These are phyloP conservation scores for Pogonophryne albipinna DNA, from an alignment of 2,797 vertebrate species.

Conservation along the genomic window DNA sequence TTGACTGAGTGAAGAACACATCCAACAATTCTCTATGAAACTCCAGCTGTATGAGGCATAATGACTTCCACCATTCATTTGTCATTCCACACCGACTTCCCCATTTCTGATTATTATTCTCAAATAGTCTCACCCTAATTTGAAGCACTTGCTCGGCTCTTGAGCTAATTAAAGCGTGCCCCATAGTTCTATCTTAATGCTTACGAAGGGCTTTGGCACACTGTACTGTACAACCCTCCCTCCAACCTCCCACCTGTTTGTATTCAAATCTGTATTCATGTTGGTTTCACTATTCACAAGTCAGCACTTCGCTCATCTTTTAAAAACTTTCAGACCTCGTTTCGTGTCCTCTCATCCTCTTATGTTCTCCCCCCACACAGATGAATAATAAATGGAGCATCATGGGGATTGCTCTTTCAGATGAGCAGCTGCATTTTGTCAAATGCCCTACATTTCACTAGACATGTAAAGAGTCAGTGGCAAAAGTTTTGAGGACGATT, in stretches of 20 bases:
- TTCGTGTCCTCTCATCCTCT: slow-evolving; percentile 66
- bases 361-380: slow-evolving; percentile 38
- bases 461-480: slow-evolving; percentile 57
- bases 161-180: slow-evolving; percentile 67
- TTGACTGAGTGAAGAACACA: slow-evolving; percentile 27
- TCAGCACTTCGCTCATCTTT: slow-evolving; percentile 75
- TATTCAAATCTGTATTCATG: slow-evolving; percentile 62
- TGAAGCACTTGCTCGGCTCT: slow-evolving; percentile 66
- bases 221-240: slow-evolving; percentile 34
- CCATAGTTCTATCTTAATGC: slow-evolving; percentile 51
- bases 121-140: slow-evolving; percentile 61
- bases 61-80: slow-evolving; percentile 51
- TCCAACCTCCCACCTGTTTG: slow-evolving; percentile 72
- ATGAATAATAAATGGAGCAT: slow-evolving; percentile 81
- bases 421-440: slow-evolving; percentile 76
- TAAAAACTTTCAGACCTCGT: slow-evolving; percentile 66
- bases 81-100: slow-evolving; percentile 44
- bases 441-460: slow-evolving; percentile 71
- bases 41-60: slow-evolving; percentile 55
- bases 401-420: slow-evolving; percentile 73
- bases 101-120: slow-evolving; percentile 70
- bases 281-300: slow-evolving; percentile 57
- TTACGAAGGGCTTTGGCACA: slow-evolving; percentile 66
- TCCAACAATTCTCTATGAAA: slow-evolving; percentile 42
- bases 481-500: slow-evolving; percentile 62